Conservation (phyloP, 1,140 invertebrate genomes). For the Zaprionus camerounensis region DNA sequence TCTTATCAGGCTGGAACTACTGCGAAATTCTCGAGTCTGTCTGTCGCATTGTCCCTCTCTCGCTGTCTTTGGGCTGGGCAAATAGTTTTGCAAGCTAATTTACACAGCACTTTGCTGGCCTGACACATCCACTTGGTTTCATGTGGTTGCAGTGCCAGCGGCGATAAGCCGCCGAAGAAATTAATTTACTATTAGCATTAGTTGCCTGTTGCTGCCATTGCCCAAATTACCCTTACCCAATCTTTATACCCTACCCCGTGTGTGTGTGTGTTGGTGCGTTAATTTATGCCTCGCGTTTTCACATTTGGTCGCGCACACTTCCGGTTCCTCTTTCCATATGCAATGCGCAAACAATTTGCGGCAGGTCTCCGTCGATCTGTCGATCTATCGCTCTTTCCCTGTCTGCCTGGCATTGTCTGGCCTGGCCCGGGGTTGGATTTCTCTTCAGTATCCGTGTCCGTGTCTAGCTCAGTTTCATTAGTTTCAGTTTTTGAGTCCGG, state of each 20-base stretch:
- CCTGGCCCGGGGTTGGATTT: not conserved
- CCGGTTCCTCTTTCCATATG: constrained; percentile 56
- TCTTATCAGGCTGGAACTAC: constrained; percentile 59
- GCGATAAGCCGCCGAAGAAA: constrained; percentile 71
- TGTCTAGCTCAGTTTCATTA: constrained; percentile 17
- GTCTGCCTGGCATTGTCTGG: not conserved
- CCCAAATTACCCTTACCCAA: constrained; percentile 57
- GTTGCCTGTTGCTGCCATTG: constrained; percentile 5
- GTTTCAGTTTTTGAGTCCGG: not conserved
- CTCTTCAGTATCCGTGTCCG: constrained; percentile 1
- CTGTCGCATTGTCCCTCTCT: not conserved
- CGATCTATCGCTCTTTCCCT: not conserved
- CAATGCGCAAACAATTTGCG: constrained; percentile 44
- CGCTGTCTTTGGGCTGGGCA: constrained; percentile 35
- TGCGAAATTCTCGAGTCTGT: constrained; percentile 66
- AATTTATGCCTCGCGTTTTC: constrained; percentile 80
- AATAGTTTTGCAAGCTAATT: constrained; percentile 73
- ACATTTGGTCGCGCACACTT: constrained; percentile 77
- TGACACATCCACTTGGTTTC: constrained; percentile 69
- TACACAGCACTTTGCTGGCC: constrained; percentile 78
- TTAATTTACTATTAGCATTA: constrained; percentile 79
- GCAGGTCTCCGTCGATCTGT: not conserved
- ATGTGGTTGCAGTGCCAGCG: constrained; percentile 42
- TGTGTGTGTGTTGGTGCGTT: constrained; percentile 41
- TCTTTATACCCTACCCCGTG: constrained; percentile 11